Conservation (phyloP, 2,888 invertebrate species). For the Doris montereyensis region DNA sequence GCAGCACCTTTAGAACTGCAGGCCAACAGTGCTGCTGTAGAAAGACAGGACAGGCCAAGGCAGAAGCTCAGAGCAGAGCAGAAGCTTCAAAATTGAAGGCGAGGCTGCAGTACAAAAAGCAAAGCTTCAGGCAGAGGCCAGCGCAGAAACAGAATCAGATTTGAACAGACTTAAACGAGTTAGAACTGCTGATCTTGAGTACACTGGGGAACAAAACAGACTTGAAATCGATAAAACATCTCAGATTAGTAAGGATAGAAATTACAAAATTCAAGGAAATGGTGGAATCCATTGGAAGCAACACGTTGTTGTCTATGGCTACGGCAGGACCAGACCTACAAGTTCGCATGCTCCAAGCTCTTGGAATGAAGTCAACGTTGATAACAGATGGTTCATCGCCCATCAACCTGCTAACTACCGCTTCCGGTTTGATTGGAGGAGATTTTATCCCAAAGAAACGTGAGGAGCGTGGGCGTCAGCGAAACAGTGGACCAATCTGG, state of each 20-base stretch:
- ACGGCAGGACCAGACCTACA: constrained; percentile 74
- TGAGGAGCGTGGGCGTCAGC: not conserved
- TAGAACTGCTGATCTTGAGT: constrained; percentile 73
- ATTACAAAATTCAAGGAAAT: constrained; percentile 72
- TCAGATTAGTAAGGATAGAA: constrained; percentile 72
- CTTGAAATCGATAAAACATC: constrained; percentile 70
- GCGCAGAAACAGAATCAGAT: constrained; percentile 74
- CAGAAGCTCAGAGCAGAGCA: constrained; percentile 74
- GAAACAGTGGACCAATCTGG: too few relatives aligned
- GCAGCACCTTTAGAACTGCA: constrained; percentile 73
- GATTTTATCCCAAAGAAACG: constrained; percentile 29
- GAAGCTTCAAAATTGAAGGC: constrained; percentile 75
- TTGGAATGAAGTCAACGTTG: constrained; percentile 74
- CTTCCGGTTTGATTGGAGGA: constrained; percentile 72
- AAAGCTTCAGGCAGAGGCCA: constrained; percentile 73
- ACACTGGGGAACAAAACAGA: constrained; percentile 71
- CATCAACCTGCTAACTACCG: constrained; percentile 74
- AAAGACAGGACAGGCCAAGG: constrained; percentile 75
- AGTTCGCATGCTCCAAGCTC: constrained; percentile 72
- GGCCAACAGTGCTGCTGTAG: constrained; percentile 74
- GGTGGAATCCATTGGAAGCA: constrained; percentile 72
- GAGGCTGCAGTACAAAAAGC: constrained; percentile 75
- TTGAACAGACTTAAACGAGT: constrained; percentile 72
- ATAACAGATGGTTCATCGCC: constrained; percentile 75
- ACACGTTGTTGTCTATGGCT: constrained; percentile 72